Conservation (phyloP, 2,797 vertebrate genomes). For the Chelidonichthys spinosus region DNA sequence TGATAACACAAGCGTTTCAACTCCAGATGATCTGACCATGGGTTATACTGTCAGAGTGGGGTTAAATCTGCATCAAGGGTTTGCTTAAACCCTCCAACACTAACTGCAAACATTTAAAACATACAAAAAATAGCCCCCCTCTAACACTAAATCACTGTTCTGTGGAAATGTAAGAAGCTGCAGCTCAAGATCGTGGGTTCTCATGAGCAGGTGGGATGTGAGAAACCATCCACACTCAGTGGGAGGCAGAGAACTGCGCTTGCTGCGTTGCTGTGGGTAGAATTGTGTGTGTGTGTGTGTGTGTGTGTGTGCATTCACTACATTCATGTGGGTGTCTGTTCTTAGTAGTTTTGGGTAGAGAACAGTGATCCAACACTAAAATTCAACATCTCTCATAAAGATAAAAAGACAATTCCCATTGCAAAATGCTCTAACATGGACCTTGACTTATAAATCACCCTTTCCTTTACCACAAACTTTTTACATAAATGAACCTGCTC, state of each 20-base stretch:
- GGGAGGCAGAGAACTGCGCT: constrained; percentile 82
- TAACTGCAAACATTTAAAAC: constrained; percentile 43
- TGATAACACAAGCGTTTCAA: constrained; percentile 46
- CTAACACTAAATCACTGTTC: constrained; percentile 60
- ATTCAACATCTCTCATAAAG: constrained; percentile 48
- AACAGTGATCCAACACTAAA: constrained; percentile 75
- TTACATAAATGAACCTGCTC: constrained; percentile 15
- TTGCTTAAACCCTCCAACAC: constrained; percentile 28
- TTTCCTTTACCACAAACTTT: constrained; percentile 4
- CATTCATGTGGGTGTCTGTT: constrained; percentile 81
- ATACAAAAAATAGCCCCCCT: constrained; percentile 27
- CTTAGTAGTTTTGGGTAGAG: constrained; percentile 73
- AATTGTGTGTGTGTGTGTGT: constrained; percentile 53
- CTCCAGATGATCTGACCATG: constrained; percentile 56
- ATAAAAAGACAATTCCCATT: constrained; percentile 40
- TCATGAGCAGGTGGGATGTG: constrained; percentile 86
- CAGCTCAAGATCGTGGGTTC: constrained; percentile 77
- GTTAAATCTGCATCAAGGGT: constrained; percentile 49
- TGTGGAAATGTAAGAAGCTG: constrained; percentile 71
- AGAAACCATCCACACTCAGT: constrained; percentile 85
- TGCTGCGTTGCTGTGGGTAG: constrained; percentile 80
- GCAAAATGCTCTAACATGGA: constrained; percentile 14
- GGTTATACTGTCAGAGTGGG: constrained; percentile 27
- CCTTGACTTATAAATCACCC: constrained; percentile 15
- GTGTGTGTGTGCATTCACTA: constrained; percentile 57